Evolutionary conservation across 2,888 invertebrate species (phyloP), one percentile per base, ranked within the genome.

Genomic region (Acleris laterana): DNA sequence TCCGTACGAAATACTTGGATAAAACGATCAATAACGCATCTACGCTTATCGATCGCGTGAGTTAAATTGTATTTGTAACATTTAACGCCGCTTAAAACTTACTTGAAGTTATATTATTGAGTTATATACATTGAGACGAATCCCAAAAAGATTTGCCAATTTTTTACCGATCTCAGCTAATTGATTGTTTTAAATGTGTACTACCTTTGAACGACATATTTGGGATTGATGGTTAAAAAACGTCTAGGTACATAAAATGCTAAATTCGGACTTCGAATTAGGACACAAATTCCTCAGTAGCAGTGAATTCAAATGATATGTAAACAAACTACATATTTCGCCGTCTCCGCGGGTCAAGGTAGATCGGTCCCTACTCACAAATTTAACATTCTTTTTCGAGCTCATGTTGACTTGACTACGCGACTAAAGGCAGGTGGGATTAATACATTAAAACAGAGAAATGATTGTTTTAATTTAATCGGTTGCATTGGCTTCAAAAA

Each of bases 1-100:
- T 90, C 79, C 78, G 81, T 81, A 85, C 82, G 81, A 86, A 86
- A 88, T 82, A 84, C 82, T 77, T 75, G 75, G 81, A 87, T 85
- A 81, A 74, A 79, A 73, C 77, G 80, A 77, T 77, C 83, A 75
- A 77, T 70, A 83, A 83, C 83, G 74, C 80, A 79, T 84, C 80
- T 81, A 64, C 51, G 32, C 25, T 49, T 59, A 42, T 62, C 70
- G 61, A 68, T 69, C 52, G 64, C 68, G 22, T 19, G 56, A 42
- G 53, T 20, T 20, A 20, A 20, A 25, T 49, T 16, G 28, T 13
- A 4, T 55, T n/a, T 42, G 6, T n/a, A 19, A 6, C 55, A 22
- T 19, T 32, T 2, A 5, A 50, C 16, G 49, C 42, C 49, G n/a
- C 9, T 32, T 32, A 9, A 9, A 32, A 9, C 9, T 32, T 7